phyloP scores from a whole-genome alignment of 2,113 vertebrate genomes.

The Melanocharis versteri region DNA sequence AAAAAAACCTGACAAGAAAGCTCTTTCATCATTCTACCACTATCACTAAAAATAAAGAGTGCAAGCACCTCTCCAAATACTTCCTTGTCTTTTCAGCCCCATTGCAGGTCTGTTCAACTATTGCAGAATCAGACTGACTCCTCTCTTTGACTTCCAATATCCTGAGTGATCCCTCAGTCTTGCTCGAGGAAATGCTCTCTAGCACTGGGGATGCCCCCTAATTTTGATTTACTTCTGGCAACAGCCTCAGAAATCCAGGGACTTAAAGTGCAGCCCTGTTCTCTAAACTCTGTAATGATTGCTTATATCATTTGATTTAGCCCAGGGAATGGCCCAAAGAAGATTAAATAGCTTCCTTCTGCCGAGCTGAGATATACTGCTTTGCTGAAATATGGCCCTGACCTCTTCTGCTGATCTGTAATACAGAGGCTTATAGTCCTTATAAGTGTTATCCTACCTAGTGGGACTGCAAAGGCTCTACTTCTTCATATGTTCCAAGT shows the following conservation, averaged over 20 bases:
- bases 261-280: neutral
- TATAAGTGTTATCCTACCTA: neutral
- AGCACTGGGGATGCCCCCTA: neutral
- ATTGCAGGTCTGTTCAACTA: neutral
- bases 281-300: neutral
- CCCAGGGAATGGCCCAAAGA: neutral
- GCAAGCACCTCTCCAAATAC: neutral
- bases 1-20: accelerated
- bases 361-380: neutral
- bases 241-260: neutral
- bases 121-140: neutral
- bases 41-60: neutral
- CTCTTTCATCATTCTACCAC: neutral
- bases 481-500: neutral
- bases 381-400: constrained; percentile 1
- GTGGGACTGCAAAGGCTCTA: neutral
- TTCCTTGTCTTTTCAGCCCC: neutral
- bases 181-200: neutral
- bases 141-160: neutral
- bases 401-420: neutral
- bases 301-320: constrained; percentile 4
- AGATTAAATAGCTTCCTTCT: constrained; percentile 28
- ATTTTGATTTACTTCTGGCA: neutral
- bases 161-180: neutral
- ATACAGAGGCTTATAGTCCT: neutral